These are phyloP conservation scores for Hypomecis punctinalis DNA, from an alignment of 2,888 invertebrate genomes.

Conservation along the genomic window DNA sequence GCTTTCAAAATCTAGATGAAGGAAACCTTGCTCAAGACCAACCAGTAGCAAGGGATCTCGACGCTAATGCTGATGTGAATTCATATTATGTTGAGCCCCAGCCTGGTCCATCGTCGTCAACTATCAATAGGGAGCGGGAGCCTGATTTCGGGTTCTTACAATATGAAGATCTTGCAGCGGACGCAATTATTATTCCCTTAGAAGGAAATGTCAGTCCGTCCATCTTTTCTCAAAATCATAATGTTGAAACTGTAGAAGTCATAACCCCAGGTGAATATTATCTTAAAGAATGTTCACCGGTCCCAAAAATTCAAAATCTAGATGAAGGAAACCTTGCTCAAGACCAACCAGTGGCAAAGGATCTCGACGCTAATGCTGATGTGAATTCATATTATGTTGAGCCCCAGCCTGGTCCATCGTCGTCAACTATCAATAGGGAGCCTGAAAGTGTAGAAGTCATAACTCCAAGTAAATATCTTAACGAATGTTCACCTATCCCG, in stretches of 20 bases:
- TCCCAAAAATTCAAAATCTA: slow-evolving; percentile 10
- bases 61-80: slow-evolving; percentile 24
- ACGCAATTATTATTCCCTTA: slow-evolving; percentile 22
- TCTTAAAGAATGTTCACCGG: too few species aligned
- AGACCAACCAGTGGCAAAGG: slow-evolving; percentile 26
- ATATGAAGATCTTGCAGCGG: slow-evolving; percentile 22
- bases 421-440: slow-evolving; percentile 25
- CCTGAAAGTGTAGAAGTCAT: slow-evolving; percentile 15
- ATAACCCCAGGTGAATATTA: slow-evolving; percentile 2
- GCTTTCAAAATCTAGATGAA: slow-evolving; percentile 26
- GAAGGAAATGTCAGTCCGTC: slow-evolving; percentile 21
- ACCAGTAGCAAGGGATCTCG: slow-evolving; percentile 18
- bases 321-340: slow-evolving; percentile 32
- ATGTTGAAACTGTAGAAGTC: slow-evolving; percentile 8
- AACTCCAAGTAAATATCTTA: slow-evolving; percentile 26
- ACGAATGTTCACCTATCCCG: slow-evolving; percentile 35
- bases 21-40: slow-evolving; percentile 31
- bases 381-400: slow-evolving; percentile 24
- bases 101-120: slow-evolving; percentile 29
- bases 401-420: slow-evolving; percentile 28
- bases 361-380: slow-evolving; percentile 16
- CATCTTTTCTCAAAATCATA: slow-evolving; percentile 20
- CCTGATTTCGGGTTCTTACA: slow-evolving; percentile 6
- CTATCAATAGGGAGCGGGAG: slow-evolving; percentile 16
- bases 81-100: slow-evolving; percentile 25